phyloP scores from a whole-genome alignment of 2,888 invertebrate genomes.

The Frankliniella intonsa region DNA sequence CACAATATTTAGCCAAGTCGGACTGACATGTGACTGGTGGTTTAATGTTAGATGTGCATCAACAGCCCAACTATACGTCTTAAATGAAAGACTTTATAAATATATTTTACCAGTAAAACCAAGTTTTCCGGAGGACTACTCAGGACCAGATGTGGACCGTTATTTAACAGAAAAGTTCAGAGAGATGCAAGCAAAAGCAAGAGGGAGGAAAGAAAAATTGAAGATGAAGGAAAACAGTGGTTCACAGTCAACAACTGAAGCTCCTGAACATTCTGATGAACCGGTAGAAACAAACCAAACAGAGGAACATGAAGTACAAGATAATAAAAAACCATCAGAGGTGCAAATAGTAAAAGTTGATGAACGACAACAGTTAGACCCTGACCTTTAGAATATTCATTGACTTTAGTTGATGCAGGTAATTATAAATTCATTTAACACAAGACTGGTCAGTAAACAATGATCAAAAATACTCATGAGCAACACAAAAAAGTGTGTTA shows the following conservation, averaged over 20 bases:
- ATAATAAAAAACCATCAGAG: background rate
- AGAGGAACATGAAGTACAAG: background rate
- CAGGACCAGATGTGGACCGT: conserved; percentile 81
- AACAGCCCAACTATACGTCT: conserved; percentile 77
- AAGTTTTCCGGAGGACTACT: conserved; percentile 85
- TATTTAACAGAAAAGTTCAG: conserved; percentile 78
- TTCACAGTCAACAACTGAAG: background rate
- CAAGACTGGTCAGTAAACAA: no score
- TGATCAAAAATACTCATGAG: no score
- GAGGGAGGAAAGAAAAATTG: conserved; percentile 57
- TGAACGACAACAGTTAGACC: conserved; percentile 7
- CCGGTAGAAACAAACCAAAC: conserved; percentile 19
- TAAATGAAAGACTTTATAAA: conserved; percentile 83
- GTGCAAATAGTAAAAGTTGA: background rate
- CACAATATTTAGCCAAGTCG: conserved; percentile 85
- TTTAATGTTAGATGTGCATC: conserved; percentile 82
- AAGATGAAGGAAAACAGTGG: background rate
- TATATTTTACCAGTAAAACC: conserved; percentile 81
- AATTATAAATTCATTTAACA: background rate
- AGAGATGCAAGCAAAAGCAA: conserved; percentile 78
- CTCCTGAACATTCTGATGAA: conserved; percentile 10
- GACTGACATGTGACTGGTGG: conserved; percentile 89
- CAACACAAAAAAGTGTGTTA: no score
- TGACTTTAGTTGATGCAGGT: background rate
- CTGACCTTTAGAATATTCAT: background rate